Conservation (phyloP, 2,797 vertebrate genomes). For the Tokudaia muenninki region DNA sequence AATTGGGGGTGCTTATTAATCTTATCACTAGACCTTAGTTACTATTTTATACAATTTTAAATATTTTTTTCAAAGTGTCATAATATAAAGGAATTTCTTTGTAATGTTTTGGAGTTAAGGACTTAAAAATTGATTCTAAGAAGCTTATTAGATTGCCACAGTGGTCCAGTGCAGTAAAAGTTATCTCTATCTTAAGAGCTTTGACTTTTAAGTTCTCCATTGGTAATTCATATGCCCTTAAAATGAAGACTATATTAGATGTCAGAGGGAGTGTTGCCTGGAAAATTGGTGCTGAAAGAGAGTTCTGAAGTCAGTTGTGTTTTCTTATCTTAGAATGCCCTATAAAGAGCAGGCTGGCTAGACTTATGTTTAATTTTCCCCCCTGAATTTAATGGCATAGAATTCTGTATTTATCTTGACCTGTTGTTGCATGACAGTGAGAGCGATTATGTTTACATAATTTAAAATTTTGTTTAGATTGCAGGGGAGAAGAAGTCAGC, state of each 20-base stretch:
- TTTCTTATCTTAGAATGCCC: background rate
- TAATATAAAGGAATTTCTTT: background rate
- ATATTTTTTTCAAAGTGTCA: background rate
- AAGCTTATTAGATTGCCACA: background rate
- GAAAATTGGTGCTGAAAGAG: background rate
- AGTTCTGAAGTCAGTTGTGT: background rate
- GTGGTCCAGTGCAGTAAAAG: background rate
- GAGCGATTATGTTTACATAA: background rate
- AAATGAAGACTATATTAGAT: background rate
- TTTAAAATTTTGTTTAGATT: slow-evolving; percentile 86
- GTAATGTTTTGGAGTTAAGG: background rate
- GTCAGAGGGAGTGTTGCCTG: background rate
- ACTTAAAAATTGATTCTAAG: background rate
- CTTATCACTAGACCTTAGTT: background rate
- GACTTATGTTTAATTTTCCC: background rate
- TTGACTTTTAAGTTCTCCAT: background rate
- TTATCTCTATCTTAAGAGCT: background rate
- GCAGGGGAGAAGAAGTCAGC: slow-evolving; percentile 91
- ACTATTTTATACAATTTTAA: background rate
- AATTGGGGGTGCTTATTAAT: background rate
- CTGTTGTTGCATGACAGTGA: background rate
- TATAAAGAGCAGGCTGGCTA: background rate
- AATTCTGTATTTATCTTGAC: slow-evolving; percentile 11
- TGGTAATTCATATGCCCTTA: background rate
- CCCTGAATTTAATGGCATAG: background rate